Evolutionary conservation across 1,140 invertebrate genomes (phyloP), one percentile per base, ranked within the genome.

Genomic region (Drosophila asahinai): DNA sequence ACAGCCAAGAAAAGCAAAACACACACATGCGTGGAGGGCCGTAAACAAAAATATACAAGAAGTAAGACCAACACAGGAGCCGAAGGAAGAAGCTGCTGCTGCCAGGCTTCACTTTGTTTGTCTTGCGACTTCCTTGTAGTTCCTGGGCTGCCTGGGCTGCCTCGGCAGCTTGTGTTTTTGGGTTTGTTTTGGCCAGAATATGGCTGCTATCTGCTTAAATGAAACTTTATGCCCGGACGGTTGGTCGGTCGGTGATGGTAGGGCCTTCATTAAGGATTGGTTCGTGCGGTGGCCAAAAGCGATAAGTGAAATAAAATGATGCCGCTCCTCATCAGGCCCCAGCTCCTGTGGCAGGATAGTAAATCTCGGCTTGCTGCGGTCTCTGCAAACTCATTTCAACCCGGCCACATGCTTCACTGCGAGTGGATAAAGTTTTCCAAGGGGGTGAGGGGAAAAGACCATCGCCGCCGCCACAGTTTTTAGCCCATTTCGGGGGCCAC

Each of bases 251-350:
- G 19, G 19, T 22, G 19, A 1, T 22, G 19, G 19, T 0, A 1
- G 40, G 76, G 25, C 60, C 75, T 87, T 89, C 81, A 78, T 78
- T 81, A 83, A 47, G 63, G 64, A 77, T 86, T 52, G 84, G 71
- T 77, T 86, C 48, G 67, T 58, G 71, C 64, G 79, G 65, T 77
- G 84, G 52, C 81, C 84, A 80, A 70, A 78, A 60, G 68, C 83
- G 81, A 84, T 89, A 89, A 89, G 77, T 87, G 83, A 84, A 81
- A 89, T 83, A 78, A 78, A 87, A 84, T 83, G 68, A 83, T 74
- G 58, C 45, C 51, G 30, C 30, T 17, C 17, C 30, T 36, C 51
- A 54, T 55, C 52, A 36, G 19, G 19, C 33, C 15, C 1, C 60
- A 7, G 27, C 14, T 43, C 48, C 9, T 7, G 5, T 30, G 8